Evolutionary conservation across 2,888 invertebrate species (phyloP), one percentile per base, ranked within the genome.

Genomic region (Phyllotreta striolata): DNA sequence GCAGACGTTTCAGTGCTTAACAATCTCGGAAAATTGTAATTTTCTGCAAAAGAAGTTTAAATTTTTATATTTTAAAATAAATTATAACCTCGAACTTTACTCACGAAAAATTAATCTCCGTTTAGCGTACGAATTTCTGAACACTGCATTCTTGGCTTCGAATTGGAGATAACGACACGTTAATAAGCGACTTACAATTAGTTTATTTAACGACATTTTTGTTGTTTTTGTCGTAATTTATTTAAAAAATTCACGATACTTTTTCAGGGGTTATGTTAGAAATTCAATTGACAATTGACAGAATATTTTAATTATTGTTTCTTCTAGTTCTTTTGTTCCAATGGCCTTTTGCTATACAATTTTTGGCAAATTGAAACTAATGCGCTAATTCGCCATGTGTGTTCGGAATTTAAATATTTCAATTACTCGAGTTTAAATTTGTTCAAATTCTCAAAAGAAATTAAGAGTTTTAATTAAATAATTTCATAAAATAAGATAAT

Each of bases 1-100:
- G 75, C 61, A 55, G 78, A 78, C 7, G 81, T 66, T 39, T 76
- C 80, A 37, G 82, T 76, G 66, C 72, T 73, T 56, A 68, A 63
- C 52, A 66, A 59, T 61, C 68, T 66, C 54, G 47, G 8, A 43
- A 34, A 51, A 40, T 9, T 57, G 24, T 55, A 55, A 55, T 44
- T 58, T 9, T 24, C 68, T 68, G 41, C 1, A 66, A 64, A 41
- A 24, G 24, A 24, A 3, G 4, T 38, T 52, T 52, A 38, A 38
- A 37, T 46, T 47, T 54, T 38, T 49, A 39, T 13, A 12, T 13
- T 51, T 55, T 49, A 13, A 55, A 57, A 43, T 8, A 51, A 44
- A 65, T n/a, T 37, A 9, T 66, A 68, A 68, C 66, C 62, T 64
- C 34, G 66, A 59, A 62, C 13, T 40, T 44, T 12, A 41, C 61